phyloP scores from a whole-genome alignment of 1,140 invertebrate species.

The Melipona quadrifasciata region DNA sequence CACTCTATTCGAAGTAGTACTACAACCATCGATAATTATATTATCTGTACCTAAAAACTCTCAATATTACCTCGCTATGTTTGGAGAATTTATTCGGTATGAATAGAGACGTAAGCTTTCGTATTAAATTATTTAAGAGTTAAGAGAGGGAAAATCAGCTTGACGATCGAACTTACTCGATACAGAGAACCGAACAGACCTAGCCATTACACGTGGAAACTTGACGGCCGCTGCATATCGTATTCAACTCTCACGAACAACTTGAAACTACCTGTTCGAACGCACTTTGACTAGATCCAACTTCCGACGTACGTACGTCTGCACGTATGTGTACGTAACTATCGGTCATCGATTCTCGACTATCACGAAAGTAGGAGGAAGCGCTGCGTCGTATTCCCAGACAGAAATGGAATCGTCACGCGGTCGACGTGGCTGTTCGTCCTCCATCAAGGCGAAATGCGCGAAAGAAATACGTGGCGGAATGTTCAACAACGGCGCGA shows the following conservation, averaged over 20 bases:
- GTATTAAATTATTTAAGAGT: too few relatives aligned
- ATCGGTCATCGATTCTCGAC: neutral
- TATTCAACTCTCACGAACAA: neutral
- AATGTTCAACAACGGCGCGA: constrained; percentile 8
- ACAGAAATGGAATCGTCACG: constrained; percentile 18
- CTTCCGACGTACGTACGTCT: neutral
- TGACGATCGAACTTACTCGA: neutral
- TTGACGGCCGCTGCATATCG: neutral
- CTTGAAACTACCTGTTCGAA: neutral
- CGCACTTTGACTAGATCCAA: neutral
- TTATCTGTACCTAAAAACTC: too few relatives aligned
- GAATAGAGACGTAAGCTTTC: too few relatives aligned
- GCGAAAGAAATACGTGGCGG: constrained; percentile 45
- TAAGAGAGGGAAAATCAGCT: neutral
- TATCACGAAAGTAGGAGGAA: too few relatives aligned
- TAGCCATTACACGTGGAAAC: neutral
- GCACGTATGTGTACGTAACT: neutral
- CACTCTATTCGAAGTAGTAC: too few relatives aligned
- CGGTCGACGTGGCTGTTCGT: constrained; percentile 3
- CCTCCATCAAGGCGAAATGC: constrained; percentile 27
- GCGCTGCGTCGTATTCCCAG: neutral
- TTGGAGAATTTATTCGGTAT: too few relatives aligned
- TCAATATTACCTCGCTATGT: too few relatives aligned
- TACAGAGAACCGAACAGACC: neutral
- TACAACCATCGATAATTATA: too few relatives aligned